Evolutionary conservation across 2,888 invertebrate genomes (phyloP).

Genomic region (Amphipyra tragopoginis): DNA sequence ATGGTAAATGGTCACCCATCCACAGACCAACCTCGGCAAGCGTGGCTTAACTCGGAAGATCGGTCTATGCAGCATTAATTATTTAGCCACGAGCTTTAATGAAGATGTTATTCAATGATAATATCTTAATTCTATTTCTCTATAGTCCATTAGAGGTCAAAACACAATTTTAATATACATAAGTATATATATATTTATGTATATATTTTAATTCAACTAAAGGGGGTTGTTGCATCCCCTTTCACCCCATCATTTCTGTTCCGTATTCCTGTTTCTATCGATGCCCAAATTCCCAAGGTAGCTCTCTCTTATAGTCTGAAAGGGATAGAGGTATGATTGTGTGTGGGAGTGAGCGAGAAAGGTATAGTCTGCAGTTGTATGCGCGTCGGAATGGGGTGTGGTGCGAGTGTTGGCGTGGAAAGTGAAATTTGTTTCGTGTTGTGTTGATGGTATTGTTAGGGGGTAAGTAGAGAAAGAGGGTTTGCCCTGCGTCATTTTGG

Average conservation of each 20-base stretch:
- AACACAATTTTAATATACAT: not conserved
- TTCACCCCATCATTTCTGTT: constrained; percentile 35
- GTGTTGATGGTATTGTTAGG: too few relatives aligned
- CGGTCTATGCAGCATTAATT: too few relatives aligned
- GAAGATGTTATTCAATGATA: too few relatives aligned
- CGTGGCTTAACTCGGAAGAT: too few relatives aligned
- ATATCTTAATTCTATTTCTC: too few relatives aligned
- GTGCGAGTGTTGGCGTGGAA: constrained; percentile 49
- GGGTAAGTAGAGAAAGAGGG: too few relatives aligned
- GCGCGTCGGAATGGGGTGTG: constrained; percentile 45
- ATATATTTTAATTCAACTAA: constrained; percentile 34
- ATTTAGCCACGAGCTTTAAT: too few relatives aligned
- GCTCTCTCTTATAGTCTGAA: constrained; percentile 50
- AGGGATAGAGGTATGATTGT: constrained; percentile 32
- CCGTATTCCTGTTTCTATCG: constrained; percentile 46
- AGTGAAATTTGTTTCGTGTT: not conserved
- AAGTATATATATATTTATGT: too few relatives aligned
- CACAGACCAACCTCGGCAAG: too few relatives aligned
- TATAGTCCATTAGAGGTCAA: not conserved
- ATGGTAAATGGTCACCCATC: too few relatives aligned
- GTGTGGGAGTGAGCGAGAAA: constrained; percentile 47
- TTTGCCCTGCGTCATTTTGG: too few relatives aligned
- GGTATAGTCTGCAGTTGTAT: constrained; percentile 54
- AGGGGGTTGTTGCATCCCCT: constrained; percentile 8
- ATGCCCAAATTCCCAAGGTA: constrained; percentile 52